phyloP scores from a whole-genome alignment of 2,797 vertebrate genomes.

The Xiphorhynchus erythropygius region DNA sequence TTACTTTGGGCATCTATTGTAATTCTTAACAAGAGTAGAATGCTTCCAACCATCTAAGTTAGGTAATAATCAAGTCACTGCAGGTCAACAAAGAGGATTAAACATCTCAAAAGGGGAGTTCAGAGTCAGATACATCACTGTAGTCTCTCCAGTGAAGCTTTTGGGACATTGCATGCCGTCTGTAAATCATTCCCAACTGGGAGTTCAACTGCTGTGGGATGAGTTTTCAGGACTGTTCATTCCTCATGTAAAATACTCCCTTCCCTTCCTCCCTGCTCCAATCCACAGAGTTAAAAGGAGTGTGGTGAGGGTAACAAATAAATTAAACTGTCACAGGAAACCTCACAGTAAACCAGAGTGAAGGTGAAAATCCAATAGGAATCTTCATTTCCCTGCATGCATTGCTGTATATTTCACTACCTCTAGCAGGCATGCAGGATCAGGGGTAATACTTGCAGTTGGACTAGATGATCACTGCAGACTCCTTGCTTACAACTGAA shows the following conservation, averaged over 20 bases:
- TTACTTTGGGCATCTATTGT: neutral
- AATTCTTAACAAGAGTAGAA: neutral
- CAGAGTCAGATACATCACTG: neutral
- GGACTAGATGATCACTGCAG: neutral
- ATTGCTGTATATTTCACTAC: neutral
- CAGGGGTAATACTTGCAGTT: neutral
- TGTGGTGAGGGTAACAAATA: neutral
- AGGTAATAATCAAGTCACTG: neutral
- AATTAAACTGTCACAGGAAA: neutral
- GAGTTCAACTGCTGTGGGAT: neutral
- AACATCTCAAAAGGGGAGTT: neutral
- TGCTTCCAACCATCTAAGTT: neutral
- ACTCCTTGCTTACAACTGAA: neutral
- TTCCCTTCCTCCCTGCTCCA: neutral
- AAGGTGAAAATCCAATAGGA: neutral
- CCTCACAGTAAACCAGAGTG: neutral
- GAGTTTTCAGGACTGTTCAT: neutral
- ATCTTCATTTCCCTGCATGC: neutral
- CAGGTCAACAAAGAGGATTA: neutral
- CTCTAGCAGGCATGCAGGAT: neutral
- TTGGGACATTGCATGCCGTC: fast-evolving
- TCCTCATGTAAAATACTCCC: neutral
- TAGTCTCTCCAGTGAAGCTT: neutral
- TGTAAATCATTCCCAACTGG: neutral
- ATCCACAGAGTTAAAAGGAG: neutral